Percentiles rank a stretch among this genome's conserved stretches.
These are phyloP conservation scores for Phyllopteryx taeniolatus DNA, from an alignment of 2,113 vertebrate genomes.

Conservation along the genomic window DNA sequence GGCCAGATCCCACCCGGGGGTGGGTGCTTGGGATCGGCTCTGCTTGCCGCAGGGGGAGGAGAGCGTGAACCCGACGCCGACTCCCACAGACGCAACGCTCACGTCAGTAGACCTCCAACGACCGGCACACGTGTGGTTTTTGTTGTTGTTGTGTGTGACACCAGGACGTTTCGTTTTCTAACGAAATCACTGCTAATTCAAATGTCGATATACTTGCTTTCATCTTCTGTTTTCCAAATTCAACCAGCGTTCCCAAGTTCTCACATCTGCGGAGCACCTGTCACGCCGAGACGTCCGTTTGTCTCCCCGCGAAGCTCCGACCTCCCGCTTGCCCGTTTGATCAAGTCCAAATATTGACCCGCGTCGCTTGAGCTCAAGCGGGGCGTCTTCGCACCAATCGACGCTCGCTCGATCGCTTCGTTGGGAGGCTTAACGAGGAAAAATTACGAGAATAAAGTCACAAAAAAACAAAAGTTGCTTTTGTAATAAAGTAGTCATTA, in stretches of 20 bases:
- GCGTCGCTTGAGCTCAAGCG: too few species aligned
- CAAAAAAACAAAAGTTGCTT: too few species aligned
- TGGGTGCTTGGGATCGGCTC: constrained; percentile 50
- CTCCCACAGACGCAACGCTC: constrained; percentile 5
- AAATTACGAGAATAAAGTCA: too few species aligned
- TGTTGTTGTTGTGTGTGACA: too few species aligned
- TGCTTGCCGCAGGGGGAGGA: constrained; percentile 24
- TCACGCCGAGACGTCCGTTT: constrained; percentile 13
- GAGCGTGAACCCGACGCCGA: constrained; percentile 40
- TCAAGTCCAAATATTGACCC: constrained; percentile 22
- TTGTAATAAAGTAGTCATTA: too few species aligned
- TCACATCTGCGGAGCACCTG: constrained; percentile 59
- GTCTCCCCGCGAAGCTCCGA: constrained; percentile 22
- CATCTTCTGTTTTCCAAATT: not conserved
- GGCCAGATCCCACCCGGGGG: constrained; percentile 48
- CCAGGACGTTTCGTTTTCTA: too few species aligned
- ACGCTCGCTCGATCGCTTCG: not conserved
- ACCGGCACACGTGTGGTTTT: too few species aligned
- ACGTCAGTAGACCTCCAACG: not conserved
- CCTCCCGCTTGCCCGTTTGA: not conserved
- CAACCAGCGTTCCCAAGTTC: not conserved
- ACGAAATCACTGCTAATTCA: not conserved
- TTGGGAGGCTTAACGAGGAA: not conserved
- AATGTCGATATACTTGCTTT: not conserved
- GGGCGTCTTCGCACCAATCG: too few species aligned